Percentiles rank a stretch among this genome's conserved stretches.
Conservation (phyloP, 2,888 invertebrate genomes). For the Tiliacea citrago region DNA sequence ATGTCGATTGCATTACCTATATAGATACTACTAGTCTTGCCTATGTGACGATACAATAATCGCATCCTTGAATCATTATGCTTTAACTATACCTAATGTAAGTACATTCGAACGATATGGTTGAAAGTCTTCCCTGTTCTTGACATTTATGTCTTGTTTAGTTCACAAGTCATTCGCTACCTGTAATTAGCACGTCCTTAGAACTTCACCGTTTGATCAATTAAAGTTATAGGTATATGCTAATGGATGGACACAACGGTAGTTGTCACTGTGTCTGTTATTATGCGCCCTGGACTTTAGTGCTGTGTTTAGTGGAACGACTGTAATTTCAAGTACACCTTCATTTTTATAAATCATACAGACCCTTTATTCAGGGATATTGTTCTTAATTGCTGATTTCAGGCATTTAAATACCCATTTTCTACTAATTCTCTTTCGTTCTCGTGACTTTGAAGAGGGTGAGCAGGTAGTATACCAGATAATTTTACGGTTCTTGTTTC, state of each 20-base stretch:
- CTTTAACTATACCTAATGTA: slow-evolving; percentile 4
- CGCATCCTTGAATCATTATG: neutral
- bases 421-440: neutral
- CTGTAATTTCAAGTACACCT: neutral
- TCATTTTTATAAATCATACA: neutral
- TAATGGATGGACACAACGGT: neutral
- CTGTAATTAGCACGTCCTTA: slow-evolving; percentile 16
- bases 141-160: slow-evolving; percentile 17
- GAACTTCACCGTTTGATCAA: neutral
- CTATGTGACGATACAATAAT: slow-evolving; percentile 34
- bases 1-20: slow-evolving; percentile 17
- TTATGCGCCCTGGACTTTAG: neutral
- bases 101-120: neutral
- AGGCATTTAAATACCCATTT: neutral
- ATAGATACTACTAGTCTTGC: neutral
- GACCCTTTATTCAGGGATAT: neutral
- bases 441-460: neutral
- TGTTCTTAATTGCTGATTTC: neutral
- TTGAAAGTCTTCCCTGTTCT: neutral
- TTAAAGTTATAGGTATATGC: slow-evolving; percentile 12
- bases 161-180: neutral
- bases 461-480: neutral
- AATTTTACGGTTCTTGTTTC: neutral
- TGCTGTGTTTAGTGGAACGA: neutral
- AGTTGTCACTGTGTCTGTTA: slow-evolving; percentile 2